Evolutionary conservation across 1,140 invertebrate species (phyloP).

Genomic region (Samia ricini): DNA sequence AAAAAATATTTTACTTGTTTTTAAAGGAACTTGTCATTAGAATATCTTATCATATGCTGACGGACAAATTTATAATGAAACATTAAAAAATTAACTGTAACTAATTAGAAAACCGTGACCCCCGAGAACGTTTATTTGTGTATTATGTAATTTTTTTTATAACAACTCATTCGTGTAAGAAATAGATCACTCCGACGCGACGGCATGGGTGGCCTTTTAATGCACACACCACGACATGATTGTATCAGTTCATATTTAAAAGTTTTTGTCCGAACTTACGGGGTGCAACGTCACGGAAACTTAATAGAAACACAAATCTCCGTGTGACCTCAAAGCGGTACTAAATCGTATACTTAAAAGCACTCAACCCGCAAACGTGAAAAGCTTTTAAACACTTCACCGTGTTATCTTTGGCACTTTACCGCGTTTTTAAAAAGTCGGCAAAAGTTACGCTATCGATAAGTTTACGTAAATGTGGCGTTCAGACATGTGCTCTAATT

Average conservation of each 20-base stretch:
- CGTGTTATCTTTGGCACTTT: conserved; percentile 10
- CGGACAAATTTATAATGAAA: background rate
- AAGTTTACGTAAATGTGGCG: background rate
- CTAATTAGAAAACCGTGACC: conserved; percentile 37
- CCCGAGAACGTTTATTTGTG: conserved; percentile 23
- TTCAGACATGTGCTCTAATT: background rate
- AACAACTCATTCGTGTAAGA: conserved; percentile 13
- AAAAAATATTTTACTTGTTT: background rate
- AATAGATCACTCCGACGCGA: conserved; percentile 34
- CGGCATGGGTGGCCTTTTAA: conserved; percentile 46
- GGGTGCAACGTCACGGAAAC: conserved; percentile 31
- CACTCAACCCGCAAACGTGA: conserved; percentile 5
- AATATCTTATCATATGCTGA: background rate
- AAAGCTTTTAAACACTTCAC: conserved; percentile 13
- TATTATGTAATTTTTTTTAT: conserved; percentile 27
- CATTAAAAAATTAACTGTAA: background rate
- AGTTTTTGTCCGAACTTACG: conserved; percentile 39
- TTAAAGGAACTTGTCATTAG: background rate
- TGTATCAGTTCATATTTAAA: conserved; percentile 46
- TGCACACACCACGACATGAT: conserved; percentile 27
- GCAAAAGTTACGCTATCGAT: background rate
- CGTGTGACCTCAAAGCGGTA: conserved; percentile 1
- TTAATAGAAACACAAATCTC: conserved; percentile 28
- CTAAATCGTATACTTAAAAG: conserved; percentile 2
- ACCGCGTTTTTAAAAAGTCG: conserved; percentile 7